Base-by-base conservation (phyloP, 1,140 invertebrate species). In the Trichonephila clavipes region DNA sequence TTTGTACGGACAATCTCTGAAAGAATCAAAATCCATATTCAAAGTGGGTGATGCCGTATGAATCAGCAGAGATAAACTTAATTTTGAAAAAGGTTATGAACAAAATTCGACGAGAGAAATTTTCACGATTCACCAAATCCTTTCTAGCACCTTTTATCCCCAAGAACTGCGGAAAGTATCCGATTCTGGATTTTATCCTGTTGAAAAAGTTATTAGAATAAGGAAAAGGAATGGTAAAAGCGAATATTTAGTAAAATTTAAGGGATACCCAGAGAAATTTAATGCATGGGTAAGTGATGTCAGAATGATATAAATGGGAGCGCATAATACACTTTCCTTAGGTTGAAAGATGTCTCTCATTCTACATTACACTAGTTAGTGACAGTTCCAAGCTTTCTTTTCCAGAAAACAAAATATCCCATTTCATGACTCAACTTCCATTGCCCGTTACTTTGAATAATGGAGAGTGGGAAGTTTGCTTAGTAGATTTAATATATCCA, bases 71-170 rank as follows among this genome's bases (percentile, higher is more conserved):
- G 51, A 59, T 24, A 85, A 85, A 24, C 10, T 59, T 21, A 1
- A 44, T 10, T 59, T 85, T 59, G 82, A 24, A 59, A 87, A 87
- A 87, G 21, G 85, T 16, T 87, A 40, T 87, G n/a, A 87, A 12
- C 44, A 66, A 19, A 87, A 66, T 10, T 87, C 16, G 3, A 24
- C 61, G 19, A n/a, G 1, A 62, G 58, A 16, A 86, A n/a, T 86
- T 86, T 86, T 59, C 61, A 10, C 3, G 2, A n/a, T 86, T 58
- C n/a, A 24, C n/a, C 8, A 85, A 85, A 61, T 85, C 16, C 10
- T 59, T 7, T 1, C 51, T 24, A 58, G 18, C 28, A 85, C n/a
- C n/a, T n/a, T n/a, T n/a, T n/a, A n/a, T n/a, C n/a, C n/a, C n/a
- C n/a, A n/a, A n/a, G n/a, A n/a, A n/a, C n/a, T n/a, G n/a, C n/a